Evolutionary conservation across 2,797 vertebrate species (phyloP).

Genomic region (Yasuhikotakia modesta): DNA sequence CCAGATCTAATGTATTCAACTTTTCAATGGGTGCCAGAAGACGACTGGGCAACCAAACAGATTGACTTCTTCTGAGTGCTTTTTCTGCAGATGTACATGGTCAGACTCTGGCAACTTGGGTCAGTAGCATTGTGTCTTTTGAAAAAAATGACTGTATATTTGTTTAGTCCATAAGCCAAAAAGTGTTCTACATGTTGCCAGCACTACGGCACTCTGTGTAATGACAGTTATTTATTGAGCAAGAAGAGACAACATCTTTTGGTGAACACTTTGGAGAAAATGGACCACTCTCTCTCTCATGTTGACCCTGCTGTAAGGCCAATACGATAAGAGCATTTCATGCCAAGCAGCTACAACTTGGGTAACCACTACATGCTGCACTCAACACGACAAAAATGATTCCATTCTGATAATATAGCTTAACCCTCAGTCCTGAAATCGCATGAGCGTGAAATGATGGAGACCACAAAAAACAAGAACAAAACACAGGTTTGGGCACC

Average conservation of each 20-base stretch:
- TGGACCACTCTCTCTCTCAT: slow-evolving; percentile 74
- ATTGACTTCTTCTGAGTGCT: slow-evolving; percentile 13
- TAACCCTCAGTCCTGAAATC: slow-evolving; percentile 44
- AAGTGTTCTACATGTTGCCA: slow-evolving; percentile 60
- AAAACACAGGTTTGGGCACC: slow-evolving; percentile 1
- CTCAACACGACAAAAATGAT: slow-evolving; percentile 58
- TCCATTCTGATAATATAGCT: slow-evolving; percentile 60
- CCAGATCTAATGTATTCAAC: slow-evolving; percentile 1
- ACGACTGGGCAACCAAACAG: slow-evolving; percentile 22
- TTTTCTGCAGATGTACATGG: slow-evolving; percentile 21
- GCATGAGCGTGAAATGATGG: slow-evolving; percentile 50
- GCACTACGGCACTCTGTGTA: slow-evolving; percentile 72
- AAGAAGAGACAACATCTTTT: slow-evolving; percentile 74
- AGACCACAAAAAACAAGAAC: background rate
- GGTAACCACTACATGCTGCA: slow-evolving; percentile 54
- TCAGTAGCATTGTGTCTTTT: slow-evolving; percentile 37
- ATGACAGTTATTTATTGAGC: slow-evolving; percentile 78
- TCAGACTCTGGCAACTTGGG: slow-evolving; percentile 15
- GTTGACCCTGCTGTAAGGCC: slow-evolving; percentile 61
- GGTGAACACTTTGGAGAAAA: slow-evolving; percentile 82
- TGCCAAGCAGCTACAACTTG: slow-evolving; percentile 58
- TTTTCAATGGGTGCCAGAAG: background rate
- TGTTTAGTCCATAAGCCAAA: slow-evolving; percentile 57
- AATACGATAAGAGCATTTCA: slow-evolving; percentile 75
- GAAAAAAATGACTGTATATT: slow-evolving; percentile 53